Conservation (phyloP, 1,140 invertebrate genomes). For the Chironomus striatipennis region DNA sequence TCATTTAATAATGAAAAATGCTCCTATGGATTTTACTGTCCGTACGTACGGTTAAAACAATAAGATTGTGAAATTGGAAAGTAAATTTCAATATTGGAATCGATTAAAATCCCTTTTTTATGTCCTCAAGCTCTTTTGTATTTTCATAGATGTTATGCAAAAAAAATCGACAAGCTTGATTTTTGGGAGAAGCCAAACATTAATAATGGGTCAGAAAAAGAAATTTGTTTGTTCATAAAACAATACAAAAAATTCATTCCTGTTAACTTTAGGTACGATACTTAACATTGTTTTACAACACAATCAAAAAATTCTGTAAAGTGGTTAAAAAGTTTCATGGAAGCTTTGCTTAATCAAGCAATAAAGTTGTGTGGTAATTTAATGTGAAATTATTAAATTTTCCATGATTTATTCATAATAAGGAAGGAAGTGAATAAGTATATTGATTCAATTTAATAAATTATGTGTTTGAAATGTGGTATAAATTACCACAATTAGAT, state of each 20-base stretch:
- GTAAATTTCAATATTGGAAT: background rate
- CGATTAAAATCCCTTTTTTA: slow-evolving; percentile 7
- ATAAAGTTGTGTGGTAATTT: no score
- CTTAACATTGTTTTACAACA: no score
- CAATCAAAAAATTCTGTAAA: no score
- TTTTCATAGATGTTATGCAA: background rate
- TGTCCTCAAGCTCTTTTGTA: background rate
- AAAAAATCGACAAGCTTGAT: no score
- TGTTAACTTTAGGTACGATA: no score
- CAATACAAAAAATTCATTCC: background rate
- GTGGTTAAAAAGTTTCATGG: no score
- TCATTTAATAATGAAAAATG: background rate
- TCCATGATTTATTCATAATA: background rate
- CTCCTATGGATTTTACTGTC: background rate
- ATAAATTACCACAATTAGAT: background rate
- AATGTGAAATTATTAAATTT: background rate
- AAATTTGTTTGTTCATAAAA: slow-evolving; percentile 3
- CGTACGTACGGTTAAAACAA: background rate
- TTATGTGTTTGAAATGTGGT: background rate
- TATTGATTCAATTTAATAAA: background rate
- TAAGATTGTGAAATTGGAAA: background rate
- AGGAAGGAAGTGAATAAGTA: background rate
- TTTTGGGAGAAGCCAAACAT: no score
- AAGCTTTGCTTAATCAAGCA: no score
- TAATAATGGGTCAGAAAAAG: background rate